These are phyloP conservation scores for Passer domesticus DNA, from an alignment of 2,113 vertebrate genomes.

Conservation along the genomic window DNA sequence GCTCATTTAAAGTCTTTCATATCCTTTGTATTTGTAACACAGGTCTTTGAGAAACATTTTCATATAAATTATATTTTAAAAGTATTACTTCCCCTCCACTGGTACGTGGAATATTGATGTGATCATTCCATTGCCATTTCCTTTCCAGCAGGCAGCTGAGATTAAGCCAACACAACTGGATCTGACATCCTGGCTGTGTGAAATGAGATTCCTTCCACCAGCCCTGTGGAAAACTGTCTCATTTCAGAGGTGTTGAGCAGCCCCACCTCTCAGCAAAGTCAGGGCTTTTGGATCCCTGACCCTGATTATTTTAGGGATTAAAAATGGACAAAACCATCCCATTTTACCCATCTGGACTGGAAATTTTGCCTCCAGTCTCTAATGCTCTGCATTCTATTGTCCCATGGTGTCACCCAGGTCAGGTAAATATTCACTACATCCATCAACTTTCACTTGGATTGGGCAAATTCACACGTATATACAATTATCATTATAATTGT, in stretches of 20 bases:
- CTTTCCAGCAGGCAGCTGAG: neutral
- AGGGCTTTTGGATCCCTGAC: neutral
- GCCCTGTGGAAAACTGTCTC: neutral
- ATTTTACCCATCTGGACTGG: neutral
- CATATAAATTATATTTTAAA: conserved; percentile 5
- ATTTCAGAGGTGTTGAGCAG: neutral
- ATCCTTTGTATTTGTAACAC: neutral
- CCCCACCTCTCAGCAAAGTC: neutral
- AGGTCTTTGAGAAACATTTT: neutral
- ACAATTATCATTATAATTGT: neutral
- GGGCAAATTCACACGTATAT: neutral
- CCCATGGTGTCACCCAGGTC: neutral
- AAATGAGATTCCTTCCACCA: neutral
- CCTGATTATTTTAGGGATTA: neutral
- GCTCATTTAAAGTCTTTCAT: neutral
- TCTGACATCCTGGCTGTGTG: neutral
- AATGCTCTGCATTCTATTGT: neutral
- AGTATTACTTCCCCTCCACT: conserved; percentile 21
- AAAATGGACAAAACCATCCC: neutral
- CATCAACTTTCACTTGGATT: neutral
- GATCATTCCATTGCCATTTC: neutral
- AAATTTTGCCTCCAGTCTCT: neutral
- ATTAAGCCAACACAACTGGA: neutral
- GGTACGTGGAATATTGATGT: neutral
- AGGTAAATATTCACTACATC: neutral